Base-by-base conservation (phyloP, 2,888 invertebrate species). In the Lagria hirta region DNA sequence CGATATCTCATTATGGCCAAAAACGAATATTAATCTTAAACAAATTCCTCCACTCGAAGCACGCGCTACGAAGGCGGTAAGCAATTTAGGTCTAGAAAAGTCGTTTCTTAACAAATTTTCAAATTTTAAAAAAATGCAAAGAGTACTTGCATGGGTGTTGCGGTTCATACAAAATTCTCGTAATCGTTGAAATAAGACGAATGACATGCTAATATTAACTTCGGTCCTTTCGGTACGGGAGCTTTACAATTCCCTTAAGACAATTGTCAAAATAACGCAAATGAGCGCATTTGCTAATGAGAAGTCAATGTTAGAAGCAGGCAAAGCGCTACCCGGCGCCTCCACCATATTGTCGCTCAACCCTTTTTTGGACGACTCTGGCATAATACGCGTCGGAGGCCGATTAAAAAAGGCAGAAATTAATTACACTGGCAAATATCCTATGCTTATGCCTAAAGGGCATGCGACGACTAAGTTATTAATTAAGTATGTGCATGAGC, bases 371-470 rank as follows among this genome's bases (percentile, higher is more conserved):
- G 56, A 60, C 12, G 32, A 47, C 6, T 12, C 43, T 5, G 52
- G 50, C 1, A 30, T 61, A 11, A 13, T 62, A 4, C 47, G 60
- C 3, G 61, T 62, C 3, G 60, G 60, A 3, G 60, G 61, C 4
- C 45, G 62, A 21, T 27, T 62, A 16, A 33, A 49, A 28, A 35
- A 54, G 2, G 48, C 61, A 2, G 22, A 50, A 4, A n/a, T 59
- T 4, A 3, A 38, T 3, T 45, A 30, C 28, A 30, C 43, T 4
- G 32, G 49, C 12, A 48, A 51, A 36, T 56, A 60, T 43, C 59
- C 58, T 1, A 57, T 61, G 3, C 16, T 64, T 3, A 17, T 64
- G 5, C 58, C 62, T 3, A 41, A 35, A 13, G 29, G 44, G 4
- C 49, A 58, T 43, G 36, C 45, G n/a, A 6, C 62, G 0, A 60